Percentiles rank a stretch among this genome's conserved stretches.
Conservation (phyloP, 2,113 vertebrate species). For the Galeopterus variegatus region DNA sequence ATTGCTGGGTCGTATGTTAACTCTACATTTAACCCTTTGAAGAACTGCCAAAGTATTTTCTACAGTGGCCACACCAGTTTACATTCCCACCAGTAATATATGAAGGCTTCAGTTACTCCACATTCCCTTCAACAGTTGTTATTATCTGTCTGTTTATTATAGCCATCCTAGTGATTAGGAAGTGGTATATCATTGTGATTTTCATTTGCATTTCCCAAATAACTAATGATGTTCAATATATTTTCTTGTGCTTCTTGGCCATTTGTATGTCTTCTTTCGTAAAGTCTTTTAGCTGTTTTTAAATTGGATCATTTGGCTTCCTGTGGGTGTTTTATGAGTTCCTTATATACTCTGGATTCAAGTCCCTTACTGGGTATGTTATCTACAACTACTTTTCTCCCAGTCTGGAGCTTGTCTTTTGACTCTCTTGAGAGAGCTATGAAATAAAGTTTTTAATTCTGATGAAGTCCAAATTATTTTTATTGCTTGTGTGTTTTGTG, state of each 20-base stretch:
- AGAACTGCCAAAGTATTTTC: background rate
- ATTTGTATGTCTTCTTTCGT: background rate
- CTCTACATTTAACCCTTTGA: background rate
- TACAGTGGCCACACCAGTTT: background rate
- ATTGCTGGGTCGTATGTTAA: background rate
- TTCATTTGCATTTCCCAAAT: background rate
- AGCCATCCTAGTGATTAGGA: background rate
- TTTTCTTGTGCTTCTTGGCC: background rate
- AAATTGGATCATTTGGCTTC: background rate
- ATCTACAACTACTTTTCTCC: background rate
- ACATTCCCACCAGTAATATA: background rate
- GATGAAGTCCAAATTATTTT: background rate
- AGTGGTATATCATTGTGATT: background rate
- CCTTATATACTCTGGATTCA: background rate
- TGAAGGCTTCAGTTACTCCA: background rate
- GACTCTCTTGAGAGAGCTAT: background rate
- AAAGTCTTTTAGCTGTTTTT: background rate
- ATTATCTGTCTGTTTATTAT: background rate
- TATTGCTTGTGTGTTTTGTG: background rate
- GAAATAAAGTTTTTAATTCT: background rate
- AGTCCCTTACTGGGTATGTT: background rate
- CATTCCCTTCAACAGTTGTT: background rate
- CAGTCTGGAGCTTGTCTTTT: no score
- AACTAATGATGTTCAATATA: background rate
- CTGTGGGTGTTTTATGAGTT: background rate